Base-by-base conservation (phyloP, 2,113 vertebrate species). In the Fukomys damarensis region DNA sequence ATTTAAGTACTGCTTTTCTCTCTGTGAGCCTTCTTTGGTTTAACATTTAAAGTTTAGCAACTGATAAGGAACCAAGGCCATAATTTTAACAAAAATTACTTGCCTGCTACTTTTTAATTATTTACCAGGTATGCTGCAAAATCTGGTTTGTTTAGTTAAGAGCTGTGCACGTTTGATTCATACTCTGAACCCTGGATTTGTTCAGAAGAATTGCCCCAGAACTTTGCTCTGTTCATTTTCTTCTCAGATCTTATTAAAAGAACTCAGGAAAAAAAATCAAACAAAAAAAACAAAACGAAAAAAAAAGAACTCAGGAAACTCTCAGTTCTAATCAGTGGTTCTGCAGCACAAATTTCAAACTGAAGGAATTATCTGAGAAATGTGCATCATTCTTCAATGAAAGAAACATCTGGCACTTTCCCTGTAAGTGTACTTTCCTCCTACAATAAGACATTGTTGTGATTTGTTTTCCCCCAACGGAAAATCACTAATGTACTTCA, bases 81-180 rank as follows among this genome's bases (percentile, higher is more conserved):
- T 72, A 56, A 65, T 84, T 95, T 86, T 80, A 43, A 82, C 52
- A 93, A 94, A 65, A 70, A 79, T 49, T 35, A 43, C 22, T 81
- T 84, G 58, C 56, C 16, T 87, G 38, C 59, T 76, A 79, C 56
- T 93, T 97, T 91, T 86, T 70, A 76, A 81, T 94, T 86, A 65
- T 80, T 93, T 52, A 43, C 22, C 41, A 80, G 14, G 35, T n/a
- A 32, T 4, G 54, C n/a, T 81, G 26, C 13, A 56, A 61, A 41
- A 28, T 89, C 61, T 32, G 38, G 32, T 86, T 58, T 19, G 10
- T 52, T 86, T 76, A 65, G 26, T n/a, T 43, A 72, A 59, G 24
- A 70, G 30, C 22, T 63, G 12, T 61, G 22, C 20, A 10, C 16
- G 22, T 56, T 91, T 46, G 61, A 38, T 38, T 76, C 49, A 38